Base-by-base conservation (phyloP, 2,888 invertebrate species). In the Diaperis boleti region DNA sequence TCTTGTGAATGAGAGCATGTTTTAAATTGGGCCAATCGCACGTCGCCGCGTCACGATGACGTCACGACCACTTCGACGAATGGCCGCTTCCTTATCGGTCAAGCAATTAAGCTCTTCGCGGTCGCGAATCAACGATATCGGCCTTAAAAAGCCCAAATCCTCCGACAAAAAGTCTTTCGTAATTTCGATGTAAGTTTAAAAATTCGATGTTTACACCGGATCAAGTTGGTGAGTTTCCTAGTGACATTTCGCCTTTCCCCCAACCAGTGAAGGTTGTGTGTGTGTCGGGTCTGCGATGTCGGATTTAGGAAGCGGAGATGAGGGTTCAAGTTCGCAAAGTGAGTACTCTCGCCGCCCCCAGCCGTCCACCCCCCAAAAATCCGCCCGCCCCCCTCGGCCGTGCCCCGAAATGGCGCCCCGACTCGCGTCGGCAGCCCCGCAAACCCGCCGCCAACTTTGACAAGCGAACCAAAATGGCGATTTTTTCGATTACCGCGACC, bases 241-340 rank as follows among this genome's bases (percentile, higher is more conserved):
- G 76, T 77, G 69, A 75, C 71, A 72, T 75, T 76, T 77, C 66
- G 67, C 60, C 68, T 76, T 76, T 72, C 74, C 75, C 78, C 77
- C 74, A 74, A 55, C 18, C 68, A 76, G 78, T 78, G 79, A 77
- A 78, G 80, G 79, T 77, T 79, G 78, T 74, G 72, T 78, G 80
- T 74, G 74, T 75, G 76, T 74, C 69, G 74, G 76, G 75, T 66
- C 74, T 86, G 83, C 81, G 81, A 90, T 90, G 90, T 90, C 90
- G 86, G 90, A 90, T 87, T 87, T 89, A 86, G 90, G 89, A 84
- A 90, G 89, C 85, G 89, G 88, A 82, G 89, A 90, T 87, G 90
- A 90, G 84, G 89, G 88, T 83, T 87, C 88, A 85, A 88, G 88
- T 86, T 89, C 88, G 86, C 88, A 89, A 88, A 89, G 90, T 90